Evolutionary conservation across 2,113 vertebrate genomes (phyloP), one percentile per base, ranked within the genome.

Genomic region (Atractosteus spatula): DNA sequence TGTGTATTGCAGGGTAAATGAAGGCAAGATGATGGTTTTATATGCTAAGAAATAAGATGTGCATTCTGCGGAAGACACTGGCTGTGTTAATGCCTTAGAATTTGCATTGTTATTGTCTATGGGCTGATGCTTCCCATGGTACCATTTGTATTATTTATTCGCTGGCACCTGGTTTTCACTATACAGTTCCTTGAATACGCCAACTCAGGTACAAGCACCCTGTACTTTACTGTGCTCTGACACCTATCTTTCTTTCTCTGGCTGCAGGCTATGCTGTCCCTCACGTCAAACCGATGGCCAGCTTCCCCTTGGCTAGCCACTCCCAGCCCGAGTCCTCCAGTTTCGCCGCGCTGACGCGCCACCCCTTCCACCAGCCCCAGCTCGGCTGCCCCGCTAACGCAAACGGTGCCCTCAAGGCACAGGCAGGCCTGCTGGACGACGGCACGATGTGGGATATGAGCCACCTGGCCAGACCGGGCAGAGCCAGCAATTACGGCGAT

Each of bases 231-330:
- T 29, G 29, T 29, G 29, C 47, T 51, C 47, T 2, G 47, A 51
- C 47, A 8, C 14, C 4, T n/a, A n/a, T 17, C 71, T 78, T 69
- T 41, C 62, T 78, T 68, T 76, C 12, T 44, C 66, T 44, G 87
- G 81, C 78, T 79, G 17, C 88, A 89, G 87, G 78, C 0, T 87
- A 88, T 62, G 83, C 87, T 0, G 1, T 80, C 29, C 83, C 89
- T 44, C 77, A 91, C 51, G 71, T 82, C 65, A 90, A 90, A 77
- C 81, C 89, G n/a, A 61, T 84, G 3, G 75, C 78, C 4, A 76
- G 67, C 16, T 88, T 88, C 1, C 68, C 85, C n/a, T 84, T 88
- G 1, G 70, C 82, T 0, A 43, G 66, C 72, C 85, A 85, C 70
- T 75, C 78, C 17, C 88, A 77, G 64, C 41, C 70, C 0, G 71